These are phyloP conservation scores for Numenius arquata DNA, from an alignment of 2,113 vertebrate genomes.

Conservation along the genomic window DNA sequence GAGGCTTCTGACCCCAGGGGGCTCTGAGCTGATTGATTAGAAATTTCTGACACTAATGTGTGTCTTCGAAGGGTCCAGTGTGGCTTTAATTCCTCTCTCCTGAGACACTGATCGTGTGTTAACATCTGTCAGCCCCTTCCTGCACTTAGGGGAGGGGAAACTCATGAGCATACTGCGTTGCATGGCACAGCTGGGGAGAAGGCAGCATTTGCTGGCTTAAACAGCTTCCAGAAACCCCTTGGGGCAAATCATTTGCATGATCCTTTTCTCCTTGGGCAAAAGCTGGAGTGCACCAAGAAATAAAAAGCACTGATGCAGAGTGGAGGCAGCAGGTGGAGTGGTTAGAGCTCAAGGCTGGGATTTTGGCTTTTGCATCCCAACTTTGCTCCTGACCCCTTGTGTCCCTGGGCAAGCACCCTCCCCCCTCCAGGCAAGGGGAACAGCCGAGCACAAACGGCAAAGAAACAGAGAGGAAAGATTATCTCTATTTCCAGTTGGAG, in stretches of 20 bases:
- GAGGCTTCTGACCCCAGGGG: slow-evolving; percentile 68
- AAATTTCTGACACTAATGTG: slow-evolving; percentile 79
- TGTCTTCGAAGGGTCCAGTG: slow-evolving; percentile 57
- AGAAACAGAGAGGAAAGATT: accelerated
- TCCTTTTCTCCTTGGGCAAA: slow-evolving; percentile 45
- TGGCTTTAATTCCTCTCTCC: slow-evolving; percentile 62
- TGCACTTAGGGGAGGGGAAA: slow-evolving; percentile 25
- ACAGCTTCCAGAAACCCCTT: slow-evolving; percentile 39
- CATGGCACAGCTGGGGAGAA: slow-evolving; percentile 67
- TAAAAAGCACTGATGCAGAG: neutral
- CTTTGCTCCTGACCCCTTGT: neutral
- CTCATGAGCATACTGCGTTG: slow-evolving; percentile 41
- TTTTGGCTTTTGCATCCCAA: neutral
- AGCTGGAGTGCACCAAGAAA: neutral
- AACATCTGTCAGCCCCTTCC: slow-evolving; percentile 71
- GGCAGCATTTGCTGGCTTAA: slow-evolving; percentile 36
- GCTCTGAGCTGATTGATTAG: slow-evolving; percentile 74
- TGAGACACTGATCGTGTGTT: slow-evolving; percentile 63
- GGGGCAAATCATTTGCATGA: slow-evolving; percentile 51
- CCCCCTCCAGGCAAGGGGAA: accelerated
- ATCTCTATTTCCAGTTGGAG: neutral
- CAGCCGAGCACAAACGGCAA: neutral
- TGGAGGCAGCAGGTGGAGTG: neutral
- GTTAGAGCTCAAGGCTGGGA: neutral
- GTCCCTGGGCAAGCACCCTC: neutral